Conservation (phyloP, 2,113 vertebrate genomes). For the Coptodon rendalli region DNA sequence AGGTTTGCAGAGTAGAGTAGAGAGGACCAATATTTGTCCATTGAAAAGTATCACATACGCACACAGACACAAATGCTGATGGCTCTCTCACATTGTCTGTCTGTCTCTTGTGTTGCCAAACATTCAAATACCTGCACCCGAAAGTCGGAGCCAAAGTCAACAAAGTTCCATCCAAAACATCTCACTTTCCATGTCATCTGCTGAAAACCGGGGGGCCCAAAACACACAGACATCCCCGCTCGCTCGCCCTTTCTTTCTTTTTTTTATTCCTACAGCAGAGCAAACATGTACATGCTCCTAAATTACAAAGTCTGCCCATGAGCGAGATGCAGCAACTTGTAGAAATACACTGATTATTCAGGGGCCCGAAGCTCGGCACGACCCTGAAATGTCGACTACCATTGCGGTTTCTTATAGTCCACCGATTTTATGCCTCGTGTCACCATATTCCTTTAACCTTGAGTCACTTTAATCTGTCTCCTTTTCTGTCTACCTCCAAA, state of each 20-base stretch:
- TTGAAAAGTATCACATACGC: not conserved
- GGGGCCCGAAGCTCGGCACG: slow-evolving; percentile 24
- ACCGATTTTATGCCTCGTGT: slow-evolving; percentile 4
- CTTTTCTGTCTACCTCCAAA: not conserved
- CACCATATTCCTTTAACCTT: not conserved
- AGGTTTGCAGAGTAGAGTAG: not conserved
- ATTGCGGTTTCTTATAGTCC: slow-evolving; percentile 7
- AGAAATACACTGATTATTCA: slow-evolving; percentile 30
- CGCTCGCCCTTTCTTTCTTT: not conserved
- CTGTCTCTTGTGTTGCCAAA: slow-evolving; percentile 33
- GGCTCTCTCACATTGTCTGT: slow-evolving; percentile 20
- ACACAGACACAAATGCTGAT: not conserved
- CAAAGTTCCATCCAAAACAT: slow-evolving; percentile 50
- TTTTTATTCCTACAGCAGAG: not conserved
- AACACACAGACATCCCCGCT: not conserved
- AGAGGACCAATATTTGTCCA: not conserved
- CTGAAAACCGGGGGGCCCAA: not conserved
- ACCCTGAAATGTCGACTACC: slow-evolving; percentile 51
- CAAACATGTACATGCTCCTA: not conserved
- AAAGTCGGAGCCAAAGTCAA: slow-evolving; percentile 54
- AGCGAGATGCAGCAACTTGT: not conserved
- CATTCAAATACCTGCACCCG: slow-evolving; percentile 13
- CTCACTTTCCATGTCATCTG: slow-evolving; percentile 48
- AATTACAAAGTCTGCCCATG: slow-evolving; percentile 5
- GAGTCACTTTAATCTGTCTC: not conserved